These are phyloP conservation scores for Helicoverpa zea DNA, from an alignment of 1,140 invertebrate genomes.

Conservation along the genomic window DNA sequence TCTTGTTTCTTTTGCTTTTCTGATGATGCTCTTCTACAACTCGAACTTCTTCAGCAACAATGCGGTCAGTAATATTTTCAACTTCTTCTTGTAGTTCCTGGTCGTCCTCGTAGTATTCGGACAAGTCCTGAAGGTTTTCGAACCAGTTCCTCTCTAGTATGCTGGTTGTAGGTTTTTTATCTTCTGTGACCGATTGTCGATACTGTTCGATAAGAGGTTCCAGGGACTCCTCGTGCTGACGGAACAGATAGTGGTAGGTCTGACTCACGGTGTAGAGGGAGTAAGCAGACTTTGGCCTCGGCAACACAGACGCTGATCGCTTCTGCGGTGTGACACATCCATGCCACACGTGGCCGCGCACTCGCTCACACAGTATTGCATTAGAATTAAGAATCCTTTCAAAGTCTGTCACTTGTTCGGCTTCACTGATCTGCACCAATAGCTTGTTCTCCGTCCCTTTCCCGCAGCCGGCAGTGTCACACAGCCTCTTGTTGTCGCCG, in stretches of 20 bases:
- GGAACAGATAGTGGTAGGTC: constrained; percentile 81
- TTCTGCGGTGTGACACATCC: constrained; percentile 64
- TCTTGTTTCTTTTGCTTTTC: constrained; percentile 62
- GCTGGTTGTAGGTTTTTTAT: constrained; percentile 63
- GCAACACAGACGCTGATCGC: constrained; percentile 69
- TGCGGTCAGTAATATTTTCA: constrained; percentile 73
- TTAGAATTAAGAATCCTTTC: constrained; percentile 87
- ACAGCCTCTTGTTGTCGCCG: constrained; percentile 78
- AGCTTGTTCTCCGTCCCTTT: constrained; percentile 84
- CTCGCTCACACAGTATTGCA: constrained; percentile 83
- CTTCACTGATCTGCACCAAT: constrained; percentile 85
- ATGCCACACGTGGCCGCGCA: constrained; percentile 77
- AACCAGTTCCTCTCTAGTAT: constrained; percentile 74
- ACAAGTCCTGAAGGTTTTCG: constrained; percentile 80
- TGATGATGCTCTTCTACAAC: constrained; percentile 56
- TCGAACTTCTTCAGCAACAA: constrained; percentile 71
- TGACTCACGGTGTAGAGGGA: constrained; percentile 80
- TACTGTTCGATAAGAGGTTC: constrained; percentile 76
- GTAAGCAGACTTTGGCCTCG: constrained; percentile 80
- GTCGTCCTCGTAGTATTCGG: constrained; percentile 84
- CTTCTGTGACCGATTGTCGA: constrained; percentile 63
- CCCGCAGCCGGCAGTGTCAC: constrained; percentile 70
- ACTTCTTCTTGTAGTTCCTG: constrained; percentile 71
- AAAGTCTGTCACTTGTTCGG: constrained; percentile 86
- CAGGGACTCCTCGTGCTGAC: constrained; percentile 81